phyloP scores from a whole-genome alignment of 2,797 vertebrate species.

The Tiaroga cobitis region DNA sequence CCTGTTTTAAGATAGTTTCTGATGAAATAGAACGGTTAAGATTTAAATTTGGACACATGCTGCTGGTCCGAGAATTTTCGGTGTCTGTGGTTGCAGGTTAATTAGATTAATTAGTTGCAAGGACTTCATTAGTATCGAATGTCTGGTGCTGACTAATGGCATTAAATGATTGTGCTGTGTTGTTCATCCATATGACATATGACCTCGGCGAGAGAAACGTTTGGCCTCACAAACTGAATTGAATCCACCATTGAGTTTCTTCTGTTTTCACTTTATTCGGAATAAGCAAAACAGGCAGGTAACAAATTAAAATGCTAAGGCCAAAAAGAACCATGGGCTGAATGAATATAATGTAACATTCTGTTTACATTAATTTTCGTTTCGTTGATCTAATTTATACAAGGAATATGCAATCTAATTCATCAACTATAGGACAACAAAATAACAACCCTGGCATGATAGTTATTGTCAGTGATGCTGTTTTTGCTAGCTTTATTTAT shows the following conservation, averaged over 20 bases:
- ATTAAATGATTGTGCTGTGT: background rate
- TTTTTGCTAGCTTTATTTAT: constrained; percentile 8
- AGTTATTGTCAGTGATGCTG: background rate
- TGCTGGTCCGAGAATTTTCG: too few species aligned
- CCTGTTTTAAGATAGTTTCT: too few species aligned
- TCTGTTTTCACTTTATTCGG: too few species aligned
- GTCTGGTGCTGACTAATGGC: background rate
- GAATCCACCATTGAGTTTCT: background rate
- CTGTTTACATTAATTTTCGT: too few species aligned
- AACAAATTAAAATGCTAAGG: background rate
- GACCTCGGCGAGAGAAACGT: background rate
- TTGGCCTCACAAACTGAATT: background rate
- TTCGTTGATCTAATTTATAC: too few species aligned
- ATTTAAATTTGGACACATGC: too few species aligned
- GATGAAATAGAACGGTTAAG: too few species aligned
- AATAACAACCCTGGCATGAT: background rate
- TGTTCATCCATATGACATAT: background rate
- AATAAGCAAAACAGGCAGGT: constrained; percentile 4
- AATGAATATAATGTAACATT: background rate
- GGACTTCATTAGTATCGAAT: background rate
- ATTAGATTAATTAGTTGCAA: background rate
- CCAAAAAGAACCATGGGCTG: background rate
- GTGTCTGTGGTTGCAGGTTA: too few species aligned
- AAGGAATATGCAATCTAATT: background rate
- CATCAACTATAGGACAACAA: background rate